Percentiles rank a stretch among this genome's conserved stretches.
Evolutionary conservation across 2,888 invertebrate genomes (phyloP).

Genomic region (Trissolcus japonicus): DNA sequence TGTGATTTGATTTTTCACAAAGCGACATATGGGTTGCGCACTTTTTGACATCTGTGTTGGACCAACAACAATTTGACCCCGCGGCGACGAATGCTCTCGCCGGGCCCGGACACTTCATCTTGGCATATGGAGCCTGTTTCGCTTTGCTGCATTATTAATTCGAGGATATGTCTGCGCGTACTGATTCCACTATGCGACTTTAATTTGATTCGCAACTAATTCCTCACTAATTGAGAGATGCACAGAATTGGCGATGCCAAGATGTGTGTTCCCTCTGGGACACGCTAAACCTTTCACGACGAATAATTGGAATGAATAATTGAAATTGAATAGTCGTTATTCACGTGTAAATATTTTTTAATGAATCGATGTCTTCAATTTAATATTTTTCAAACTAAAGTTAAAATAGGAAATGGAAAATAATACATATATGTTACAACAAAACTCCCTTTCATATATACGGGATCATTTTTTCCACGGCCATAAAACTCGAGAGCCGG

Average conservation of each 20-base stretch:
- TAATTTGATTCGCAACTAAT: conserved; percentile 64
- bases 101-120: not conserved
- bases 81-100: conserved; percentile 62
- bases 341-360: no score
- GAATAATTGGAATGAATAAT: not conserved
- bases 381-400: no score
- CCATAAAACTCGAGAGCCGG: no score
- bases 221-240: conserved; percentile 63
- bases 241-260: conserved; percentile 41
- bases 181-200: conserved; percentile 15
- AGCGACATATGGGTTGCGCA: conserved; percentile 55
- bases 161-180: conserved; percentile 47
- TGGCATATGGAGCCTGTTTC: conserved; percentile 64
- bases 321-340: no score
- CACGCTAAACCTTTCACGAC: not conserved
- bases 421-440: no score
- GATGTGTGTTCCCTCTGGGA: not conserved
- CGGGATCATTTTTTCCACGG: no score
- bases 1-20: conserved; percentile 56
- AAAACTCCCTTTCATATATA: no score
- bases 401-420: no score
- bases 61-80: conserved; percentile 72
- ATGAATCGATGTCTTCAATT: no score
- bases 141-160: conserved; percentile 67
- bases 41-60: conserved; percentile 73